Conservation (phyloP, 2,113 vertebrate genomes). For the Perccottus glenii region DNA sequence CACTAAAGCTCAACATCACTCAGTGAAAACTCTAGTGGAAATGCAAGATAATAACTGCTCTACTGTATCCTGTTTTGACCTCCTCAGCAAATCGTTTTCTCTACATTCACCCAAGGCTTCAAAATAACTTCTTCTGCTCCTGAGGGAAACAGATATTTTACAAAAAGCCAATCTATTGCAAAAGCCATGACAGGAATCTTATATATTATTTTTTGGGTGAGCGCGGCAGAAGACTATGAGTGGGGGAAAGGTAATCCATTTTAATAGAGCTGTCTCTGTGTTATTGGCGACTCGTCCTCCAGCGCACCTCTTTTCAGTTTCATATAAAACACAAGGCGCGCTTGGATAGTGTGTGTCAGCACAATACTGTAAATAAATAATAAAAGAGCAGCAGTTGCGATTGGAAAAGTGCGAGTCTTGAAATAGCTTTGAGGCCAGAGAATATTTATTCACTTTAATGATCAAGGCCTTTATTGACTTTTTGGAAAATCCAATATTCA, state of each 20-base stretch:
- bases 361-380: conserved; percentile 78
- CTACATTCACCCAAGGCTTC: conserved; percentile 34
- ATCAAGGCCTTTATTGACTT: conserved; percentile 81
- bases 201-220: conserved; percentile 47
- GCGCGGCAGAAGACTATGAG: conserved; percentile 34
- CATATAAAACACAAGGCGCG: conserved; percentile 63
- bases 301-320: conserved; percentile 48
- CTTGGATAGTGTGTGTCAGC: conserved; percentile 70
- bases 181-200: conserved; percentile 56
- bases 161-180: conserved; percentile 66
- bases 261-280: conserved; percentile 74
- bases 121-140: conserved; percentile 50
- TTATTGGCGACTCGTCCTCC: conserved; percentile 68
- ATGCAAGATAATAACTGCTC: conserved; percentile 37
- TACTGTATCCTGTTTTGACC: conserved; percentile 41
- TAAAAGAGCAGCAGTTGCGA: conserved; percentile 72
- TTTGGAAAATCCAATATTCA: conserved; percentile 83
- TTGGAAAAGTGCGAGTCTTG: conserved; percentile 63
- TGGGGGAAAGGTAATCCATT: conserved; percentile 65
- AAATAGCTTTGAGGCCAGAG: conserved; percentile 77
- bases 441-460: conserved; percentile 85
- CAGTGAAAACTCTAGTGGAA: conserved; percentile 14
- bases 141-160: conserved; percentile 52
- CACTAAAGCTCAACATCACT: conserved; percentile 18
- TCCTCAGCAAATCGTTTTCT: conserved; percentile 58